phyloP scores from a whole-genome alignment of 2,888 invertebrate species.

The Malacosoma neustria region DNA sequence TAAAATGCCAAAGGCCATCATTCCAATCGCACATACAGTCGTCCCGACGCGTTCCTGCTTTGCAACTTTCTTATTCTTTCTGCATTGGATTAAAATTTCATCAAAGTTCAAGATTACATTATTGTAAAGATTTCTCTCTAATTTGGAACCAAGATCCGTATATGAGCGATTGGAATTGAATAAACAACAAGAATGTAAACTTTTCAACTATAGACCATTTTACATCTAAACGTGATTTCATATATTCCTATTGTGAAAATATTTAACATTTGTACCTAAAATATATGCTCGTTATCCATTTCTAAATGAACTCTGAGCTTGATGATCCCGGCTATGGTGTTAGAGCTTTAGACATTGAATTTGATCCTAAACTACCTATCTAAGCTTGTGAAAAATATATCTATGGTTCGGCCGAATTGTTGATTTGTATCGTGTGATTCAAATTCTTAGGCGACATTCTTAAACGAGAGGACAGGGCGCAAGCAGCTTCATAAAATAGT shows the following conservation, averaged over 20 bases:
- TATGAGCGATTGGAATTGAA: background rate
- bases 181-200: constrained; percentile 1
- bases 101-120: too few species aligned
- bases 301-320: constrained; percentile 14
- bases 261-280: constrained; percentile 31
- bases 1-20: constrained; percentile 4
- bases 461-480: constrained; percentile 1
- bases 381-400: constrained; percentile 55
- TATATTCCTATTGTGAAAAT: constrained; percentile 27
- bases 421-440: constrained; percentile 19
- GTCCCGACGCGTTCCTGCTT: too few species aligned
- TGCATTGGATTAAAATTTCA: too few species aligned
- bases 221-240: constrained; percentile 1
- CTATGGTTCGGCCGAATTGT: constrained; percentile 31
- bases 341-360: constrained; percentile 32
- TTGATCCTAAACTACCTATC: constrained; percentile 56
- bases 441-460: constrained; percentile 6
- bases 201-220: constrained; percentile 1
- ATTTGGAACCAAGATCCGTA: background rate
- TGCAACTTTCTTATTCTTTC: too few species aligned
- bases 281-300: constrained; percentile 20
- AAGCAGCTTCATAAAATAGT: constrained; percentile 4
- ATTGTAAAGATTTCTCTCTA: too few species aligned
- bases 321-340: constrained; percentile 23
- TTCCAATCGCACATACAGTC: constrained; percentile 10